Conservation (phyloP, 2,113 vertebrate species). For the Chrysochloris asiatica region DNA sequence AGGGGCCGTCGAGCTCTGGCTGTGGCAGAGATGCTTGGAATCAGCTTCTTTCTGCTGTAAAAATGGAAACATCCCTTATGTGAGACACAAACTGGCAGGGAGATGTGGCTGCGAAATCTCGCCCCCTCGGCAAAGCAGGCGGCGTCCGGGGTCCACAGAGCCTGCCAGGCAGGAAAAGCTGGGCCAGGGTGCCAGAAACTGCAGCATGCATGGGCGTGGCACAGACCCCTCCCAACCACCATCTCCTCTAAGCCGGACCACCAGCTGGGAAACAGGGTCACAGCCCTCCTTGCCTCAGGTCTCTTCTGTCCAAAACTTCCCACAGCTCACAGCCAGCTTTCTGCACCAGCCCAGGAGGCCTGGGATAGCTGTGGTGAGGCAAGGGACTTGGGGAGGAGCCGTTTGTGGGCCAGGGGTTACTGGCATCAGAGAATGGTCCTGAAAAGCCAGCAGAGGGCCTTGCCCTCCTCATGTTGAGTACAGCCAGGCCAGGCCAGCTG, state of each 20-base stretch:
- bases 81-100: constrained; percentile 75
- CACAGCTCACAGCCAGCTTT: not conserved
- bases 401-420: not conserved
- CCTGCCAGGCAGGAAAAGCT: not conserved
- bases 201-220: not conserved
- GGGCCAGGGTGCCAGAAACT: not conserved
- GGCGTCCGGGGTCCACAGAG: no score
- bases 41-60: constrained; percentile 70
- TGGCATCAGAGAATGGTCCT: not conserved
- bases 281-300: not conserved
- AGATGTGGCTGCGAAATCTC: constrained; percentile 61
- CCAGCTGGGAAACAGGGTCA: not conserved
- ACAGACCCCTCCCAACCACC: no score
- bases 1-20: not conserved
- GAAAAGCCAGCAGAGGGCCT: no score
- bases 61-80: constrained; percentile 80
- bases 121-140: not conserved
- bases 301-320: constrained; percentile 48
- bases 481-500: not conserved
- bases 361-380: constrained; percentile 38
- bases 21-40: constrained; percentile 65
- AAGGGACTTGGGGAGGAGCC: no score
- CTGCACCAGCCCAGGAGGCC: not conserved
- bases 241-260: not conserved
- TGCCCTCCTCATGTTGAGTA: no score